Evolutionary conservation across 2,888 invertebrate species (phyloP), one percentile per base, ranked within the genome.

Genomic region (Cheilosia vernalis): DNA sequence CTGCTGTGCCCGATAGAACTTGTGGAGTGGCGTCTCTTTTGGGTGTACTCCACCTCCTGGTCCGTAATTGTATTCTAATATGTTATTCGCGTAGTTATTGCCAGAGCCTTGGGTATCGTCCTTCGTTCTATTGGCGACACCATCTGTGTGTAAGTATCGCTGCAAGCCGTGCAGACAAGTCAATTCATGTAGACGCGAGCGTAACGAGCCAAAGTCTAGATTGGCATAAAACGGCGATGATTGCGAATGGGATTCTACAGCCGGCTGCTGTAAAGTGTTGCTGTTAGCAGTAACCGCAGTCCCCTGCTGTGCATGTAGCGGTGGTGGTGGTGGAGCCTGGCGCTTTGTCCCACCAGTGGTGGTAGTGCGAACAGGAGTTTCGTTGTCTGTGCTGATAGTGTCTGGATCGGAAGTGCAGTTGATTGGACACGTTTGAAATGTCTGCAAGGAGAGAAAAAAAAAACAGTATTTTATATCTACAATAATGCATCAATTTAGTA

Each of bases 391-490:
- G 83, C 91, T 90, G 61, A 90, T 88, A 33, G 90, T 91, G 87
- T 91, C 92, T 63, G 90, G 90, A 82, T 91, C 90, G 88, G 90
- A 90, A 61, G 90, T 90, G 88, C 92, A 92, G 84, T 89, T 90
- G 73, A 91, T 91, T 88, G 95, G 94, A 93, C 95, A 95, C 93
- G 95, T 94, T 89, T 95, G 95, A 78, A 95, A 92, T 89, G 95
- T 95, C 95, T 95, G 94, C 24, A 93, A 93, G 77, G 88, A 88
- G 6, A 27, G 6, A 27, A 73, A 87, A 10, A 24, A 55, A 56
- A 47, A 27, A 30, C 17, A 10, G 0, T 19, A 2, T 13, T 27
- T 13, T 42, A 47, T 49, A 37, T 37, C 37, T 55, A 61, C 4
- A 17, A 13, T 42, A n/a, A 9, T 2, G 2, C 19, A 0, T 42